phyloP scores from a whole-genome alignment of 2,888 invertebrate genomes.

The Drosophila algonquin region DNA sequence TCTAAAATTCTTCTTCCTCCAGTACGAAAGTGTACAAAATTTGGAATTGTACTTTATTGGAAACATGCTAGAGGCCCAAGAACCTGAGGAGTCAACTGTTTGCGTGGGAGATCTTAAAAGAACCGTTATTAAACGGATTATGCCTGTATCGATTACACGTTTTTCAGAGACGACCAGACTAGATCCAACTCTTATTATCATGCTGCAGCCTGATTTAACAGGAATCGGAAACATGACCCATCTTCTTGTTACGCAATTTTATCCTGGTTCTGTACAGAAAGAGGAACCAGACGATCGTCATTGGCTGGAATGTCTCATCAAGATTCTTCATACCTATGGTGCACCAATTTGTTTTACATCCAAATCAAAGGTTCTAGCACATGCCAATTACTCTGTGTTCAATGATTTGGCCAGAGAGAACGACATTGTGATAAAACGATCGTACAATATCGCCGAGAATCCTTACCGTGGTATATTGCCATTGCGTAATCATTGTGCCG shows the following conservation, averaged over 20 bases:
- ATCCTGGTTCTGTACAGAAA: conserved; percentile 5
- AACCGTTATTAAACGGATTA: conserved; percentile 26
- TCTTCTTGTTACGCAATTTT: conserved; percentile 1
- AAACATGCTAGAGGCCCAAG: conserved; percentile 30
- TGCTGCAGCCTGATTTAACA: conserved; percentile 79
- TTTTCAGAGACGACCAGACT: conserved; percentile 45
- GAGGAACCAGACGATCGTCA: conserved; percentile 10
- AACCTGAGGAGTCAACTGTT: conserved; percentile 14
- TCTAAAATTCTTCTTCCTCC: conserved; percentile 72
- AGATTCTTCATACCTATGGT: conserved; percentile 59
- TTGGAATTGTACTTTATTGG: conserved; percentile 75
- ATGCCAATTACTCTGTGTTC: conserved; percentile 66
- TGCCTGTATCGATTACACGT: conserved; percentile 48
- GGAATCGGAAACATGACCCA: conserved; percentile 28
- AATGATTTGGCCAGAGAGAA: conserved; percentile 22
- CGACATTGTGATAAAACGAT: conserved; percentile 49
- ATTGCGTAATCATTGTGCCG: conserved; percentile 60
- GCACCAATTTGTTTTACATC: conserved; percentile 80
- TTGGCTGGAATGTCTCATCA: conserved; percentile 68
- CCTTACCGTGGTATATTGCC: conserved; percentile 75
- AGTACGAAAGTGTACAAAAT: conserved; percentile 58
- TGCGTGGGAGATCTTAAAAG: conserved; percentile 7
- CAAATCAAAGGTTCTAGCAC: conserved; percentile 63
- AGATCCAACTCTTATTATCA: conserved; percentile 66
- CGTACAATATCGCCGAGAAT: conserved; percentile 65